Base-by-base conservation (phyloP, 2,113 vertebrate species). In the Mystacornis crossleyi region DNA sequence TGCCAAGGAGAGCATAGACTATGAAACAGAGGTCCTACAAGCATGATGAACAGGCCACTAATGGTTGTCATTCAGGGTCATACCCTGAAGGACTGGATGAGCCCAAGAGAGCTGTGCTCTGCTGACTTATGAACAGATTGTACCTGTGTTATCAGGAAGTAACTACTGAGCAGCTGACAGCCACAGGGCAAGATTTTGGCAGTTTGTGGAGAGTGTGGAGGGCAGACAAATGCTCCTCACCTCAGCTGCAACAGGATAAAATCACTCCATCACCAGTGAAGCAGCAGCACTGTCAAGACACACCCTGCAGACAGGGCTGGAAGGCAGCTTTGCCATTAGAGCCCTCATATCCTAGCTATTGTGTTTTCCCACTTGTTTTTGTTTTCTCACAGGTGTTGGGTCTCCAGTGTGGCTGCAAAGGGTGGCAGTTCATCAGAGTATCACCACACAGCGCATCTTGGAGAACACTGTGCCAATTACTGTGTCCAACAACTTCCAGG, bases 381-480 rank as follows among this genome's bases (percentile, higher is more conserved):
- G 1, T 45, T 71, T 70, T 29, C 48, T 69, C 17, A 28, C 2
- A 2, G 12, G 5, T 15, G 3, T 10, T 48, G 10, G 18, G 36
- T 72, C 28, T 69, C 28, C 21, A 7, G 19, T 18, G 48, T 7
- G 20, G 40, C 20, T 8, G 14, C 50, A 58, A 28, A 73, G 33
- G 50, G 9, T 54, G 24, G 53, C 65, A 62, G 34, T 11, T 66
- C 7, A 3, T 57, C 54, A 64, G 33, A 84, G 38, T 10, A 42
- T n/a, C 53, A 28, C 21, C 28, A n/a, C 0, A 0, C 0, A 1
- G 25, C 0, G 0, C 64, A 53, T 43, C 67, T 10, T 57, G 66
- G 53, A 48, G 72, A 81, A 4, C 26, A 19, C 36, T 26, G 8
- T 20, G 28, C 20, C 61, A 29, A n/a, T 34, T 81, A 8, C 58